Conservation (phyloP, 2,888 invertebrate genomes). For the Scotopteryx bipunctaria region DNA sequence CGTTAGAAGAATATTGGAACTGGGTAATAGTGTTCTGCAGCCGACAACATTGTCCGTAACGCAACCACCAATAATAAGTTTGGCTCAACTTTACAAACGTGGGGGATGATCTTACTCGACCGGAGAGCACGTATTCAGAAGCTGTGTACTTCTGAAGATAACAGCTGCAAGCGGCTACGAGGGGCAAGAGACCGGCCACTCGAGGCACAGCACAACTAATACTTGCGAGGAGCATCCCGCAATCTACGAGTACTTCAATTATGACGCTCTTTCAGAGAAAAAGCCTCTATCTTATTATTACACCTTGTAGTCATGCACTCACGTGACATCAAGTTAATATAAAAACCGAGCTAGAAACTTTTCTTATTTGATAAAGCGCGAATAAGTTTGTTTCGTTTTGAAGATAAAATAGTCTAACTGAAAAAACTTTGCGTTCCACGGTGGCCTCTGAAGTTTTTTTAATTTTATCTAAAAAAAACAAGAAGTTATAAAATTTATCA, state of each 20-base stretch:
- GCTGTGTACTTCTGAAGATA: constrained; percentile 54
- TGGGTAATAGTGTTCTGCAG: neutral
- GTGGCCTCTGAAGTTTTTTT: too few relatives aligned
- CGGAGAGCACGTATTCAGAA: constrained; percentile 46
- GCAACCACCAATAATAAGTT: constrained; percentile 28
- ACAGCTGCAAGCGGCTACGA: constrained; percentile 49
- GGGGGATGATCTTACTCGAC: constrained; percentile 37
- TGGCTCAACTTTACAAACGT: constrained; percentile 34
- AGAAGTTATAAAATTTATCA: too few relatives aligned
- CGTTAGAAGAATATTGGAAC: neutral
- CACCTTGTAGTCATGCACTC: too few relatives aligned
- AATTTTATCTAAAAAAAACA: too few relatives aligned
- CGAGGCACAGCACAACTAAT: constrained; percentile 25
- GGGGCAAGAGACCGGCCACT: constrained; percentile 42
- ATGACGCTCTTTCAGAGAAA: neutral
- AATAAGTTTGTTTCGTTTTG: too few relatives aligned
- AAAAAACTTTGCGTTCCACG: too few relatives aligned
- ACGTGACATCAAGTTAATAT: too few relatives aligned
- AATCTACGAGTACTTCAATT: constrained; percentile 14
- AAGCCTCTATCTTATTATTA: neutral
- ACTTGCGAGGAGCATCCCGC: constrained; percentile 35
- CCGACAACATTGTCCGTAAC: constrained; percentile 12
- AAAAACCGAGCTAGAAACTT: too few relatives aligned
- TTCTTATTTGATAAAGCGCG: too few relatives aligned
- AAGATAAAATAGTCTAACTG: too few relatives aligned